Percentiles rank a stretch among this genome's conserved stretches.
These are phyloP conservation scores for Larimichthys polyactis DNA, from an alignment of 2,113 vertebrate genomes.

Conservation along the genomic window DNA sequence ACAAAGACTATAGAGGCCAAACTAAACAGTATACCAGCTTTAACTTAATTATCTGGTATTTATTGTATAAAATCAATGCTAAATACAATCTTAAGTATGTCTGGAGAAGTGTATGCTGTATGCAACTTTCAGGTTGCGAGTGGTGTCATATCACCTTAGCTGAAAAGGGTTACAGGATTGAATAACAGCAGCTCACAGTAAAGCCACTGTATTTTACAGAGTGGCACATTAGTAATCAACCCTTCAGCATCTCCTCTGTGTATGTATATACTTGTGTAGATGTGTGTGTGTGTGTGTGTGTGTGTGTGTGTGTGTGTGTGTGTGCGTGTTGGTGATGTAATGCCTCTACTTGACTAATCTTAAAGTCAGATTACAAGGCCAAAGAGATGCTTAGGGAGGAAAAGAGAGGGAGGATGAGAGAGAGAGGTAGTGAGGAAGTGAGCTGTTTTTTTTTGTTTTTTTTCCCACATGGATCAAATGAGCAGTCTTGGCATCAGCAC, in stretches of 20 bases:
- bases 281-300: conserved; percentile 28
- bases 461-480: conserved; percentile 48
- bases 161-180: background rate
- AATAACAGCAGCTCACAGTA: conserved; percentile 23
- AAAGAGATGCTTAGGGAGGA: conserved; percentile 29
- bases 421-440: conserved; percentile 2
- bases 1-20: conserved; percentile 40
- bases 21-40: conserved; percentile 31
- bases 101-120: conserved; percentile 1
- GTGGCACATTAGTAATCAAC: conserved; percentile 46
- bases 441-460: conserved; percentile 14
- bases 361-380: conserved; percentile 72
- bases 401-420: conserved; percentile 14
- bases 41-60: conserved; percentile 49
- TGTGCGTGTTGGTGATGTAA: conserved; percentile 43
- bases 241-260: conserved; percentile 28
- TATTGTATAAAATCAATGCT: conserved; percentile 31
- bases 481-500: conserved; percentile 66
- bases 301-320: conserved; percentile 4
- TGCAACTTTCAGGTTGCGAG: conserved; percentile 11
- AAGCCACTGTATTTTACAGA: conserved; percentile 31
- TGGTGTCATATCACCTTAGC: conserved; percentile 1
- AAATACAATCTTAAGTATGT: conserved; percentile 22
- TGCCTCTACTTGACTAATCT: conserved; percentile 66
- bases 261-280: conserved; percentile 19